Evolutionary conservation across 2,797 vertebrate species (phyloP).

Genomic region (Taenioides sp.): DNA sequence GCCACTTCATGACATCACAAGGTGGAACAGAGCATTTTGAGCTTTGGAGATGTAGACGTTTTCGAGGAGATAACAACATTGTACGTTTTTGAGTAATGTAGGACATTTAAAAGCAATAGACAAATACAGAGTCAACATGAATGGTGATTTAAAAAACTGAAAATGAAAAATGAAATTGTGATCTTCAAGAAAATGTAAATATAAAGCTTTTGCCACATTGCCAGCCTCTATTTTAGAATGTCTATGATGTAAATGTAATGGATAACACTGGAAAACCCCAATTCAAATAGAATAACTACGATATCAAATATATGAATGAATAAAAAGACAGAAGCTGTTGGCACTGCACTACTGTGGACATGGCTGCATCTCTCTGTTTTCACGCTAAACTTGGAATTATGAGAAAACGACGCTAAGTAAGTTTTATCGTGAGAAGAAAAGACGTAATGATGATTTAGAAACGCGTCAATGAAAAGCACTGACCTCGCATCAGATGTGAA

Average conservation of each 20-base stretch:
- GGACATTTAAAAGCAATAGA: too few relatives aligned
- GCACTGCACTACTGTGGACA: background rate
- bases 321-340: background rate
- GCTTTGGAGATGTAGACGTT: too few relatives aligned
- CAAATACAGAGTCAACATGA: background rate
- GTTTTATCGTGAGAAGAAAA: too few relatives aligned
- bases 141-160: background rate
- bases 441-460: background rate
- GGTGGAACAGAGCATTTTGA: too few relatives aligned
- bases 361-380: background rate
- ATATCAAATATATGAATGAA: background rate
- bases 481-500: constrained; percentile 43
- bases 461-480: constrained; percentile 13
- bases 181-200: too few relatives aligned
- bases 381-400: background rate
- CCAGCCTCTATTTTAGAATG: background rate
- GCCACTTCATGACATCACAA: too few relatives aligned
- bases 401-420: background rate
- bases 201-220: too few relatives aligned
- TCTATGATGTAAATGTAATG: background rate
- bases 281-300: background rate
- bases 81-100: too few relatives aligned
- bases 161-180: background rate
- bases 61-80: too few relatives aligned
- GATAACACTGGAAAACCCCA: background rate